These are phyloP conservation scores for Rousettus madagascariensis DNA, from an alignment of 2,797 vertebrate genomes.

Conservation along the genomic window DNA sequence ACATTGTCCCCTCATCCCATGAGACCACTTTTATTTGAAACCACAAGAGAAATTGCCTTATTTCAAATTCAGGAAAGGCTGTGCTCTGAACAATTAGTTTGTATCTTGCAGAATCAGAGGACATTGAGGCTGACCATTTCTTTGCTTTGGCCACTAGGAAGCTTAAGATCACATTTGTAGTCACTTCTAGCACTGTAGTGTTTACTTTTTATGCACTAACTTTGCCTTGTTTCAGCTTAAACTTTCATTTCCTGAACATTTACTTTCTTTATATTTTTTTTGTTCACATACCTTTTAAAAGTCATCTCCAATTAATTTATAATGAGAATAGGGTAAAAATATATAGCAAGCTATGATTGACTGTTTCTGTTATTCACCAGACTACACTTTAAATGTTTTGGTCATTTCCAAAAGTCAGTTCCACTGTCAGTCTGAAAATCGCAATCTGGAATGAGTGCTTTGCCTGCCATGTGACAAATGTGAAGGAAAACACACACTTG, in stretches of 20 bases:
- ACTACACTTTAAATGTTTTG: background rate
- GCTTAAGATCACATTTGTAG: background rate
- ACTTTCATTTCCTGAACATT: background rate
- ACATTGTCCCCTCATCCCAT: background rate
- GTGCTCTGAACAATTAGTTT: background rate
- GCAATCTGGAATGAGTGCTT: background rate
- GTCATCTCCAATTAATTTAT: background rate
- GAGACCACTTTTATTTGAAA: background rate
- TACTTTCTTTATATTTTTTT: background rate
- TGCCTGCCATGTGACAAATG: background rate
- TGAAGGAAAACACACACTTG: background rate
- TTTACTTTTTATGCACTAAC: background rate
- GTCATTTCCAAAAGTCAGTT: background rate
- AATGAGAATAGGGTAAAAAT: background rate
- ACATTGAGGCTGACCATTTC: background rate
- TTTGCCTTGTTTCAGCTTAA: background rate
- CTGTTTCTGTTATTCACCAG: background rate
- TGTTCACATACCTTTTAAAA: background rate
- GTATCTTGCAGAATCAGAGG: background rate
- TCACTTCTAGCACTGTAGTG: background rate
- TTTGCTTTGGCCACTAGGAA: conserved; percentile 6
- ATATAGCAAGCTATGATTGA: background rate
- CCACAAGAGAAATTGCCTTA: background rate
- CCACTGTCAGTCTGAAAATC: background rate
- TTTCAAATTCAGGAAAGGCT: background rate